phyloP scores from a whole-genome alignment of 2,797 vertebrate genomes.

The Eulemur coronatus region DNA sequence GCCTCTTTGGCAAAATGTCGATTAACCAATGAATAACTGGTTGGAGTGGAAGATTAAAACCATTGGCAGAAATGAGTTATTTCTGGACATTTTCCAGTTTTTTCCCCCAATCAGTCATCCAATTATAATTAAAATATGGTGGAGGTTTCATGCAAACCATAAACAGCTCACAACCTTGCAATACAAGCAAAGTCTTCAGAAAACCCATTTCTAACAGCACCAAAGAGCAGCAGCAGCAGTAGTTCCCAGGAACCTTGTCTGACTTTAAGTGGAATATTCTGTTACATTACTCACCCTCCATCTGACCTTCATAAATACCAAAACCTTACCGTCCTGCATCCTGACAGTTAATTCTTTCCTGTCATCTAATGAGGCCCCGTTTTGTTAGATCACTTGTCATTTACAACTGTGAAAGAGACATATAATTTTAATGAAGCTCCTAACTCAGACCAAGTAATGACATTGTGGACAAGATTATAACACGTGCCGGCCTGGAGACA shows the following conservation, averaged over 20 bases:
- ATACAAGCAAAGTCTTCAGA: constrained; percentile 75
- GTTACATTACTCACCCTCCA: constrained; percentile 79
- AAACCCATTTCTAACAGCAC: constrained; percentile 73
- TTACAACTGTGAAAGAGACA: constrained; percentile 76
- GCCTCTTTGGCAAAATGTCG: background rate
- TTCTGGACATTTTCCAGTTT: constrained; percentile 68
- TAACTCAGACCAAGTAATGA: constrained; percentile 71
- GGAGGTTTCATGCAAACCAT: constrained; percentile 68
- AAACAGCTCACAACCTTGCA: constrained; percentile 56
- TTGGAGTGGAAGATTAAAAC: constrained; percentile 56
- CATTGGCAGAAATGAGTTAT: constrained; percentile 54
- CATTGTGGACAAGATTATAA: constrained; percentile 69
- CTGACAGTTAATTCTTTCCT: constrained; percentile 85
- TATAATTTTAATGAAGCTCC: constrained; percentile 85
- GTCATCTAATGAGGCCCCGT: constrained; percentile 76
- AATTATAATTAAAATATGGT: constrained; percentile 77
- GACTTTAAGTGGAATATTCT: constrained; percentile 79
- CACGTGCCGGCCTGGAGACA: background rate
- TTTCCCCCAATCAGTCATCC: constrained; percentile 61
- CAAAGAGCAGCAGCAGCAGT: constrained; percentile 45
- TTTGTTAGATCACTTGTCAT: constrained; percentile 84
- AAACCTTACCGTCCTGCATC: constrained; percentile 78
- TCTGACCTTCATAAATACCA: constrained; percentile 86
- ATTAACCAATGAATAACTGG: constrained; percentile 62
- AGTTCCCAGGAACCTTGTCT: constrained; percentile 70